Evolutionary conservation across 2,113 vertebrate genomes (phyloP), one percentile per base, ranked within the genome.

Genomic region (Rhinolophus sinicus): DNA sequence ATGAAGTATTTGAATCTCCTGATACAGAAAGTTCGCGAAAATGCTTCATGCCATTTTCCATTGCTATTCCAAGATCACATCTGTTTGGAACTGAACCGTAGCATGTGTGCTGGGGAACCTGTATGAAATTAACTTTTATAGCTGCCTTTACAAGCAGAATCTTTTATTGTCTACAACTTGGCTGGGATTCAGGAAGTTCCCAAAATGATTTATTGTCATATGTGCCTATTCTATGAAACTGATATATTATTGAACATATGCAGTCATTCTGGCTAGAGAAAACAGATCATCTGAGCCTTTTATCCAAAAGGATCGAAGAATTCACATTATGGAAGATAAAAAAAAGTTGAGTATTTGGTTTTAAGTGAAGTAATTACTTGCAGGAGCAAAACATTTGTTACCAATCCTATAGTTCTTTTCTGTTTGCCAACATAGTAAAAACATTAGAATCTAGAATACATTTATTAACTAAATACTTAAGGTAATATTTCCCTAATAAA

Each of bases 301-400:
- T 95, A 97, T 97, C 97, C 97, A 96, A 88, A 97, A 97, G 82
- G 89, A 98, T 98, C 16, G 94, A 98, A 95, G 96, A 93, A 94
- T 94, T 88, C 85, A 80, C 89, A 80, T 81, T 96, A 93, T 96
- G 60, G 93, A 90, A 95, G 44, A 70, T 21, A 22, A 76, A 69
- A 90, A 82, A 58, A 44, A 81, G 94, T 80, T 38, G n/a, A 89
- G 64, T 87, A 93, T 92, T 98, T 97, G 97, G 93, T 98, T 98
- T 98, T 97, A 98, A 98, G 93, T 83, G 92, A 98, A 97, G 91
- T 97, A 96, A 98, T 99, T 98, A 91, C 97, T 98, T 98, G 69
- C 97, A 98, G 98, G 94, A 98, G 75, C 91, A 97, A 97, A 98
- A 98, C 92, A 96, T 98, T 99, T 98, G 97, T 97, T 97, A 97